These are phyloP conservation scores for Enteromius fasciolatus DNA, from an alignment of 2,797 vertebrate genomes.

Conservation along the genomic window DNA sequence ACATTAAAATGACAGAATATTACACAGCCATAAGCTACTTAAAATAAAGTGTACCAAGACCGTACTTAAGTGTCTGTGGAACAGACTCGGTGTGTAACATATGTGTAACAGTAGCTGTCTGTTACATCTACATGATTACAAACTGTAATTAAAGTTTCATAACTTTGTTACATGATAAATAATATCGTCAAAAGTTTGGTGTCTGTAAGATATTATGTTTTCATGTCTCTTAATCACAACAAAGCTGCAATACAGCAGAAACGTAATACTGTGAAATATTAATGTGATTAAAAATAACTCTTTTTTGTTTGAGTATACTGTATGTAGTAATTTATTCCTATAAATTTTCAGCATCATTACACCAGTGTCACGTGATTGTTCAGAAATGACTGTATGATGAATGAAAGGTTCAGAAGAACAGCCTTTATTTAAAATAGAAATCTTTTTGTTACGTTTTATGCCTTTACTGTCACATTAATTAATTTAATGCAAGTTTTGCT, in stretches of 20 bases:
- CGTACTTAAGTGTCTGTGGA: too few relatives aligned
- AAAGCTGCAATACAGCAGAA: neutral
- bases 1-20: too few relatives aligned
- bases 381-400: neutral
- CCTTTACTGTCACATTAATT: neutral
- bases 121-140: too few relatives aligned
- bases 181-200: too few relatives aligned
- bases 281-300: neutral
- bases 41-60: too few relatives aligned
- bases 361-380: neutral
- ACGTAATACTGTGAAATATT: neutral
- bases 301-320: neutral
- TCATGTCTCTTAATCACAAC: neutral
- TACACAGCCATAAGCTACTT: too few relatives aligned
- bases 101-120: too few relatives aligned
- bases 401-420: neutral
- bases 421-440: neutral
- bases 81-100: too few relatives aligned
- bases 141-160: too few relatives aligned
- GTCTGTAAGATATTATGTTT: too few relatives aligned
- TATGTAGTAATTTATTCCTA: neutral
- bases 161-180: too few relatives aligned
- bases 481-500: neutral
- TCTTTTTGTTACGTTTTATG: neutral
- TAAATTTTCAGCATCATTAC: neutral